Conservation (phyloP, 2,797 vertebrate species). For the Momotus momota region DNA sequence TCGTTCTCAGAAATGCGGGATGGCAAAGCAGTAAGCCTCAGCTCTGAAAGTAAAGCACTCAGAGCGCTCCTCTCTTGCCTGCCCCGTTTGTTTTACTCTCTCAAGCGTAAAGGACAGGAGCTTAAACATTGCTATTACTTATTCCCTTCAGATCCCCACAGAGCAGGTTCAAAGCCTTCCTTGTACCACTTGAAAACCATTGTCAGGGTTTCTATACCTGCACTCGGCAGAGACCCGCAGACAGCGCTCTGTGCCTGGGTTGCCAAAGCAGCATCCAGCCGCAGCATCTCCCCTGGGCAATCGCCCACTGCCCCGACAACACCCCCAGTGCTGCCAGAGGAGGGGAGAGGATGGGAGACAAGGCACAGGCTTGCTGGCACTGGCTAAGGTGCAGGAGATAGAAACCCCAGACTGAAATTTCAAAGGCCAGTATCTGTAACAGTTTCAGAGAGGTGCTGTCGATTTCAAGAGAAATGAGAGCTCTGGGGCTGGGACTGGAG, state of each 20-base stretch:
- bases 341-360: neutral
- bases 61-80: neutral
- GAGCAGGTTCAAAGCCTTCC: neutral
- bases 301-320: accelerated
- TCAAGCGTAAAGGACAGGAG: accelerated
- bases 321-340: neutral
- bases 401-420: neutral
- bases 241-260: neutral
- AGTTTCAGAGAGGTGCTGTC: neutral
- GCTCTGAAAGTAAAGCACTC: neutral
- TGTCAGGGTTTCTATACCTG: neutral
- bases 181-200: neutral
- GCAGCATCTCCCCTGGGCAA: accelerated
- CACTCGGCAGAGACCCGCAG: neutral
- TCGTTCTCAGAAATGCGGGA: neutral
- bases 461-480: neutral
- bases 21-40: neutral
- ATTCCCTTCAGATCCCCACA: neutral
- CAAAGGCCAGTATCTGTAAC: neutral
- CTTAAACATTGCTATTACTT: neutral
- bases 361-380: accelerated
- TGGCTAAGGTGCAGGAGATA: neutral
- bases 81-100: neutral
- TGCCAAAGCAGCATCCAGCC: neutral
- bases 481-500: neutral